A percentile compares a stretch with the other conserved stretches of the same genome.
phyloP scores from a whole-genome alignment of 1,140 invertebrate species.

The Platyscapa corneri region DNA sequence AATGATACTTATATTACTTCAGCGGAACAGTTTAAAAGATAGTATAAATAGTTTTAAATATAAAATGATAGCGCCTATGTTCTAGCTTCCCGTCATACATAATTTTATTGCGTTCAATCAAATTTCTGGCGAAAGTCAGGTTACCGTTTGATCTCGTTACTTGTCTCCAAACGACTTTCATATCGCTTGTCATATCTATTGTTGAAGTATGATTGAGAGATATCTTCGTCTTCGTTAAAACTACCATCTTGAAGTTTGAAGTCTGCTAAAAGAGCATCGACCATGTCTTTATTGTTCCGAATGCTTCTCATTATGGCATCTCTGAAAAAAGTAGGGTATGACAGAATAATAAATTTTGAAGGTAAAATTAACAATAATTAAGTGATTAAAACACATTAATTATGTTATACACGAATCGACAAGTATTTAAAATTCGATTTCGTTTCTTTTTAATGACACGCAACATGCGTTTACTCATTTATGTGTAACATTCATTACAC shows the following conservation, averaged over 20 bases:
- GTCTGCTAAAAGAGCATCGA: constrained; percentile 82
- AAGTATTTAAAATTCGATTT: neutral
- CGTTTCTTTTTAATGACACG: neutral
- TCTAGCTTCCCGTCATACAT: neutral
- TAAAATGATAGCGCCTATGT: neutral
- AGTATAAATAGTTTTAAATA: too few species aligned
- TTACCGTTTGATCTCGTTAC: constrained; percentile 72
- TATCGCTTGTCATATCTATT: constrained; percentile 58
- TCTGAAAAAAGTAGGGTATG: constrained; percentile 57
- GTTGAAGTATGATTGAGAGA: constrained; percentile 55
- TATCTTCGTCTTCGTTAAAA: constrained; percentile 43
- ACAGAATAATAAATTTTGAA: constrained; percentile 1
- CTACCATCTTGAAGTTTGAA: constrained; percentile 68
- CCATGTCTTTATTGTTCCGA: constrained; percentile 80
- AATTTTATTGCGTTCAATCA: neutral
- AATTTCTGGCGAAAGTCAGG: neutral
- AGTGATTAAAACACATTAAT: neutral
- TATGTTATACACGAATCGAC: neutral
- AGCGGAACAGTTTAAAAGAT: too few species aligned
- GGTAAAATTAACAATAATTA: too few species aligned
- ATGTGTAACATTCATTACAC: too few species aligned
- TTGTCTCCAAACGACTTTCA: constrained; percentile 66
- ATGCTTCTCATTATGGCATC: constrained; percentile 86
- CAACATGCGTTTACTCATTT: neutral
- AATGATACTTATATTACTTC: too few species aligned